A percentile compares a stretch with the other conserved stretches of the same genome.
phyloP scores from a whole-genome alignment of 2,888 invertebrate species.

The Pyrrhia umbra region DNA sequence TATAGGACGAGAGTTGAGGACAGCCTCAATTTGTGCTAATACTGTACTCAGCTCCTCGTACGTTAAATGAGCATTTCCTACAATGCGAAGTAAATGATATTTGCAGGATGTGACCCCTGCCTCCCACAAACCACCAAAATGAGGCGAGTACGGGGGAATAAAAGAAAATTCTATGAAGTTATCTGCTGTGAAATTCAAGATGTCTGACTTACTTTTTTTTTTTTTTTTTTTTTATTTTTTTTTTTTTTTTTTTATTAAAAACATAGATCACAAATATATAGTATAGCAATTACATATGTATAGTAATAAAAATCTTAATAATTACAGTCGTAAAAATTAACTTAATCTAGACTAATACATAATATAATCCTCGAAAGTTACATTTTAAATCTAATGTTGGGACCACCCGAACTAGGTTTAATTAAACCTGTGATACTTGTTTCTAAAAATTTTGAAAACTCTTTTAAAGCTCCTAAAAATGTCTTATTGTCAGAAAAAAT shows the following conservation, averaged over 20 bases:
- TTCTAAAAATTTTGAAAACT: conserved; percentile 3
- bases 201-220: background rate
- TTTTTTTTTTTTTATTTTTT: too few species aligned
- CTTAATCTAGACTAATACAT: too few species aligned
- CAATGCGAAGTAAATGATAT: conserved; percentile 1
- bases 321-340: too few species aligned
- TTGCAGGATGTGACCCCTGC: conserved; percentile 1
- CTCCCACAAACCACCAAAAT: conserved; percentile 20
- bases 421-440: too few species aligned
- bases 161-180: background rate
- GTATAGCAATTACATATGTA: too few species aligned
- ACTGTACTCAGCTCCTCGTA: conserved; percentile 6
- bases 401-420: too few species aligned
- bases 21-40: conserved; percentile 14
- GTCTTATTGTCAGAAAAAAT: conserved; percentile 14
- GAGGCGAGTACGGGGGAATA: conserved; percentile 14
- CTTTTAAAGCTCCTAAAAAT: conserved; percentile 9
- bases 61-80: too few species aligned
- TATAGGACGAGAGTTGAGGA: conserved; percentile 12
- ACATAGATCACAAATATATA: too few species aligned
- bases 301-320: too few species aligned
- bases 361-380: too few species aligned
- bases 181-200: background rate
- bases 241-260: too few species aligned
- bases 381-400: too few species aligned